A percentile compares a stretch with the other conserved stretches of the same genome.
Evolutionary conservation across 2,888 invertebrate genomes (phyloP).

Genomic region (Rhamnusium bicolor): DNA sequence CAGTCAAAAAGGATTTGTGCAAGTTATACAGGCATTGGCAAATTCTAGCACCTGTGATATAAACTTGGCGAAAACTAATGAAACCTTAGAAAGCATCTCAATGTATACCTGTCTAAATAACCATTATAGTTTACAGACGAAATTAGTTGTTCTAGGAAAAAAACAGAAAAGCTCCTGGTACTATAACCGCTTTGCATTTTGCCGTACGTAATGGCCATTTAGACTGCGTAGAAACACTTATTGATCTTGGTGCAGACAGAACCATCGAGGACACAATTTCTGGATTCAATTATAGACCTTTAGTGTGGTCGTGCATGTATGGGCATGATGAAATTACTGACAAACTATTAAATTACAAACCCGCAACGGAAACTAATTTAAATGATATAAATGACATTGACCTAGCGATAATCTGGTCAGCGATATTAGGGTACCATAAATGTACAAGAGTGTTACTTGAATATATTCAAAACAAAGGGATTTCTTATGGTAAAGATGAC

Average conservation of each 20-base stretch:
- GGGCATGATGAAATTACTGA: conserved; percentile 3
- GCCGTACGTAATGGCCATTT: conserved; percentile 18
- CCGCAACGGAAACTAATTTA: neutral
- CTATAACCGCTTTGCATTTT: conserved; percentile 23
- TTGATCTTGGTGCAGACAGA: conserved; percentile 17
- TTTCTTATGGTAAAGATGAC: neutral
- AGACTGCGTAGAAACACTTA: conserved; percentile 9
- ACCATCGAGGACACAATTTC: conserved; percentile 6
- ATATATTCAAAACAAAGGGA: neutral
- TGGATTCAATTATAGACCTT: neutral
- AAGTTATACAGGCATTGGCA: conserved; percentile 7
- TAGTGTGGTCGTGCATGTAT: conserved; percentile 27
- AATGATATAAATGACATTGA: neutral
- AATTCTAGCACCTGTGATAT: neutral
- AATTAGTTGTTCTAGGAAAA: neutral
- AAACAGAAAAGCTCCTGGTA: neutral
- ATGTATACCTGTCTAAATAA: conserved; percentile 8
- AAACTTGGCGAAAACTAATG: conserved; percentile 16
- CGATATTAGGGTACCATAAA: conserved; percentile 20
- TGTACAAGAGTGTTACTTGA: conserved; percentile 4
- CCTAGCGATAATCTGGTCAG: conserved; percentile 19
- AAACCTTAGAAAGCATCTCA: neutral
- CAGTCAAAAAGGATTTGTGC: conserved; percentile 19
- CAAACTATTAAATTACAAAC: neutral
- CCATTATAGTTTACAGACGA: conserved; percentile 15